These are phyloP conservation scores for Cacoxenus indagator DNA, from an alignment of 2,888 invertebrate species.

Conservation along the genomic window DNA sequence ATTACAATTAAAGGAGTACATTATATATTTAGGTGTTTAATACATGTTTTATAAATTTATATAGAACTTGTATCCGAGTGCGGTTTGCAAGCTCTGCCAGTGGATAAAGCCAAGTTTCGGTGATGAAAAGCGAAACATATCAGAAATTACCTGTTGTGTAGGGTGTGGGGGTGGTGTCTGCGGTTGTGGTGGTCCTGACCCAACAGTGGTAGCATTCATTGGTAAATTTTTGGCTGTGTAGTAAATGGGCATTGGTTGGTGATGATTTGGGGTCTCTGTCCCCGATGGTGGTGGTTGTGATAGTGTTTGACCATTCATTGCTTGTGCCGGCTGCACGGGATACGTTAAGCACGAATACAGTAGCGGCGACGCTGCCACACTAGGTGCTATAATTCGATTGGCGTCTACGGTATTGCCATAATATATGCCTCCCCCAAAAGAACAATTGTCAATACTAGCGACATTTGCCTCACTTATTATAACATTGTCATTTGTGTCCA, in stretches of 20 bases:
- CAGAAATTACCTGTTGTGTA: not conserved
- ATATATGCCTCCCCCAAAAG: no score
- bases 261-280: not conserved
- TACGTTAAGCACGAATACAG: not conserved
- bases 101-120: no score
- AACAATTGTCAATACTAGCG: not conserved
- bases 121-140: no score
- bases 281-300: no score
- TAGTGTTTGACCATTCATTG: not conserved
- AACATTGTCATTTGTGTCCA: not conserved
- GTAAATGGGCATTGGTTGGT: not conserved
- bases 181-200: not conserved
- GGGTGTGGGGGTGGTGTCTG: not conserved
- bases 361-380: not conserved
- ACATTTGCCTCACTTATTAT: not conserved
- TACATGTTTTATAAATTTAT: no score
- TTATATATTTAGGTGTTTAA: no score
- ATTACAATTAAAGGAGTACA: no score
- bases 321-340: not conserved
- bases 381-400: conserved; percentile 31
- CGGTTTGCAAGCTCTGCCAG: no score
- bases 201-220: not conserved
- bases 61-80: no score
- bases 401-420: not conserved
- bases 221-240: not conserved